Base-by-base conservation (phyloP, 2,797 vertebrate species). In the Malurus splendens region DNA sequence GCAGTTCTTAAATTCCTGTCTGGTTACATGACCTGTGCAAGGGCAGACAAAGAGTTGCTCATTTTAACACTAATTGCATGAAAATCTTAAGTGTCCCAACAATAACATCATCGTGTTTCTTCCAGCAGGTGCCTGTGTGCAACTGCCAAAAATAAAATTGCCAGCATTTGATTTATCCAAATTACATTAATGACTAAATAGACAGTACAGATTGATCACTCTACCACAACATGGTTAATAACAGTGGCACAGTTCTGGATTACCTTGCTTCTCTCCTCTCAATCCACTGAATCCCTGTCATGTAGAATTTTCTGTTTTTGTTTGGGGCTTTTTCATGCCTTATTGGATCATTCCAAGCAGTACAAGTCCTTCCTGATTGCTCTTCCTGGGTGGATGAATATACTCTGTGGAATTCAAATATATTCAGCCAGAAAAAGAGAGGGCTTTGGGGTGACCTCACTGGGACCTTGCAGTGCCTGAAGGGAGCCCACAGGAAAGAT, bases 41-140 rank as follows among this genome's bases (percentile, higher is more conserved):
- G 12, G 25, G 70, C 25, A 81, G 64, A 23, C 7, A 30, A 52
- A 82, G 38, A 66, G 7, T 45, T 84, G 24, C 67, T 76, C 8
- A 32, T 74, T 92, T 95, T 90, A 80, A 80, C 38, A 32, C 28
- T 72, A 57, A 62, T 74, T 73, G 22, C 55, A 51, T 67, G 32
- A 67, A 89, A 27, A 24, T 70, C 2, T 0, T 86, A 70, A 55
- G 12, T 28, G 41, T 60, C 60, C 71, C 70, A 70, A 75, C 27
- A 88, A 33, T 51, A 78, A 9, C 44, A 66, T 75, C 36, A 44
- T 66, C 2, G 0, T 80, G 36, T 48, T 79, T 28, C 41, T 78
- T 71, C 51, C 41, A 82, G 23, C 30, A 86, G 72, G 48, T 79
- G 22, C 60, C 16, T 56, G 41, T 44, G 33, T 73, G 25, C n/a